Percentiles rank a stretch among this genome's conserved stretches.
Conservation (phyloP, 2,888 invertebrate genomes). For the Spilarctia lutea region DNA sequence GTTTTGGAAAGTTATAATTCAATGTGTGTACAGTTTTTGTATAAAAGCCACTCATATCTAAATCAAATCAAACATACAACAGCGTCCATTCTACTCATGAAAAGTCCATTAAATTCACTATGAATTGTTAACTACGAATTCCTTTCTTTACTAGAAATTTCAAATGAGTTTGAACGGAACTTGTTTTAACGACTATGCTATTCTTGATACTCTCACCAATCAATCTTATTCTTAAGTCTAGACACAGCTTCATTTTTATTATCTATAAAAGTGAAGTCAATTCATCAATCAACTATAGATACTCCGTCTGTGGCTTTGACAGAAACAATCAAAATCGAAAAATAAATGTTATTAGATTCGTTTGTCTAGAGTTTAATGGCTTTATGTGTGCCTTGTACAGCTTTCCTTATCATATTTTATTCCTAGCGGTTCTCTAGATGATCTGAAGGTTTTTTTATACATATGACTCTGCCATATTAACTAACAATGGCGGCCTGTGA, state of each 20-base stretch:
- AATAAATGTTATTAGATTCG: slow-evolving; percentile 8
- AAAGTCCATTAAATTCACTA: slow-evolving; percentile 1
- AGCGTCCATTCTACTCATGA: background rate
- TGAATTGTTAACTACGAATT: slow-evolving; percentile 1
- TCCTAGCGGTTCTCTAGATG: background rate
- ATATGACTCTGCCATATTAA: no score
- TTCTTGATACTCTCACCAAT: slow-evolving; percentile 27
- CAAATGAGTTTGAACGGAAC: slow-evolving; percentile 34
- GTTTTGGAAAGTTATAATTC: no score
- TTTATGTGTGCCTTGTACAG: background rate
- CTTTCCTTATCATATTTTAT: background rate
- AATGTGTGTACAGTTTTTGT: background rate
- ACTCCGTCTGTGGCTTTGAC: slow-evolving; percentile 10
- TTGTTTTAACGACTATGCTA: slow-evolving; percentile 35
- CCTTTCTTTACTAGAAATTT: slow-evolving; percentile 33
- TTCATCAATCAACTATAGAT: slow-evolving; percentile 35
- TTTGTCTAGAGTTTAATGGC: background rate
- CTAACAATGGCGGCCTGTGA: no score
- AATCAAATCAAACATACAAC: background rate
- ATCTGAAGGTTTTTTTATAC: no score
- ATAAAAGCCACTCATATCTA: background rate
- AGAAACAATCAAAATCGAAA: slow-evolving; percentile 13
- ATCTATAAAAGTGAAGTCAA: slow-evolving; percentile 28
- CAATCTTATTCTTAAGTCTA: slow-evolving; percentile 44
- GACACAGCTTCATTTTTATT: slow-evolving; percentile 45